Base-by-base conservation (phyloP, 2,113 vertebrate species). In the Sterrhoptilus dennistouni region DNA sequence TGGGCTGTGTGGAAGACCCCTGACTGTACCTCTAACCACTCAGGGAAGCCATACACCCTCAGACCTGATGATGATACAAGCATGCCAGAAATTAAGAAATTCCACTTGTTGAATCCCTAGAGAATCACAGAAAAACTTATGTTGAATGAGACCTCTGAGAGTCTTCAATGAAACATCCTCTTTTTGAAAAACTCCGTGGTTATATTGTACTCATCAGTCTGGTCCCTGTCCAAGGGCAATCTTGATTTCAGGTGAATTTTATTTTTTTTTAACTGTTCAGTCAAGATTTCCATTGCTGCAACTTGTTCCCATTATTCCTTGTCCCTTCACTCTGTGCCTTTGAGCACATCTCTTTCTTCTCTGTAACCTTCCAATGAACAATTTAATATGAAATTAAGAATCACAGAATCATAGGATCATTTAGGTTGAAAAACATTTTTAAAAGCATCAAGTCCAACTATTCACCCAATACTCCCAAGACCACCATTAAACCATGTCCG, bases 11-110 rank as follows among this genome's bases (percentile, higher is more conserved):
- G n/a, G 47, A 65, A 75, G n/a, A 53, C 6, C 5, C 19, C 11
- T 64, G 45, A 28, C 25, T 2, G 2, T 23, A 50, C 4, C 9
- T 7, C 22, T 27, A 11, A 61, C 18, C 35, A 12, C 22, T 25
- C n/a, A 65, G 35, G 35, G 14, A 87, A 82, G 24, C 31, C 15
- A 22, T 40, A 36, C 7, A 54, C 8, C 24, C 33, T 24, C 28
- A 59, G 9, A 38, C 38, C 38, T 33, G 31, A 25, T 0, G 2
- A 57, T 9, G 6, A 12, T 31, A 74, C 0, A 0, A 88, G 29
- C 19, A 28, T 23, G 28, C 23, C 27, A 60, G 21, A 65, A 65
- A 77, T 19, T 14, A 35, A 76, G 35, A 76, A 70, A 71, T 47
- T 24, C 9, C 11, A 16, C 4, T 10, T n/a, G 7, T 28, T 14